A percentile compares a stretch with the other conserved stretches of the same genome.
These are phyloP conservation scores for Petrophora chlorosata DNA, from an alignment of 2,888 invertebrate species.

Conservation along the genomic window DNA sequence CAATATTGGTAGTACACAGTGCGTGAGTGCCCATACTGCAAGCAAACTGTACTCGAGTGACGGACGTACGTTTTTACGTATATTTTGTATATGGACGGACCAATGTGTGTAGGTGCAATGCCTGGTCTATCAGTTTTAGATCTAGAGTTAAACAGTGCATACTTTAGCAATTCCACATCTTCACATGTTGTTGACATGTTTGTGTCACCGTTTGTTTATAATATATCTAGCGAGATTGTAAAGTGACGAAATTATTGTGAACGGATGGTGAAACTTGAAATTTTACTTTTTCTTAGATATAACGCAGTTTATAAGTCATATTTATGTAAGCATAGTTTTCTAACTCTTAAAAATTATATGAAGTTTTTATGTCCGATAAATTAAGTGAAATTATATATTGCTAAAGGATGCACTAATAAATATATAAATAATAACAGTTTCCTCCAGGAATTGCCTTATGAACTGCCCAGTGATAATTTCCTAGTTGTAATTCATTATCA, in stretches of 20 bases:
- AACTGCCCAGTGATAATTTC: slow-evolving; percentile 32
- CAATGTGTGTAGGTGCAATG: slow-evolving; percentile 57
- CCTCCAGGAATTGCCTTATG: slow-evolving; percentile 37
- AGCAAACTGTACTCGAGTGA: slow-evolving; percentile 2
- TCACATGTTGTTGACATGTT: slow-evolving; percentile 1
- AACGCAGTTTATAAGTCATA: slow-evolving; percentile 6
- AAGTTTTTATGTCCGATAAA: no score
- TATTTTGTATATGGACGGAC: slow-evolving; percentile 75
- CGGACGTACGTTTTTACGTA: slow-evolving; percentile 39
- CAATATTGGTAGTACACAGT: not conserved
- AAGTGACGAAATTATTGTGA: no score
- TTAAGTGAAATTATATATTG: not conserved
- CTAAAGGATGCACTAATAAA: slow-evolving; percentile 29
- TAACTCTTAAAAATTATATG: no score
- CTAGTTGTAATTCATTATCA: slow-evolving; percentile 31
- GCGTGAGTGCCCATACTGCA: slow-evolving; percentile 34
- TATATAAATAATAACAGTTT: slow-evolving; percentile 24
- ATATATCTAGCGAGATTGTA: no score
- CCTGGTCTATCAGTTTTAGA: slow-evolving; percentile 28
- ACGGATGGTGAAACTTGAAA: no score
- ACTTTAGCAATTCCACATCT: slow-evolving; percentile 23
- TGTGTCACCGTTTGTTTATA: not conserved
- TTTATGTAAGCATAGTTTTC: not conserved
- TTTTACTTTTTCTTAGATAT: not conserved
- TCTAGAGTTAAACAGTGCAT: slow-evolving; percentile 29